Evolutionary conservation across 2,797 vertebrate genomes (phyloP).

Genomic region (Chaetophractus vellerosus): DNA sequence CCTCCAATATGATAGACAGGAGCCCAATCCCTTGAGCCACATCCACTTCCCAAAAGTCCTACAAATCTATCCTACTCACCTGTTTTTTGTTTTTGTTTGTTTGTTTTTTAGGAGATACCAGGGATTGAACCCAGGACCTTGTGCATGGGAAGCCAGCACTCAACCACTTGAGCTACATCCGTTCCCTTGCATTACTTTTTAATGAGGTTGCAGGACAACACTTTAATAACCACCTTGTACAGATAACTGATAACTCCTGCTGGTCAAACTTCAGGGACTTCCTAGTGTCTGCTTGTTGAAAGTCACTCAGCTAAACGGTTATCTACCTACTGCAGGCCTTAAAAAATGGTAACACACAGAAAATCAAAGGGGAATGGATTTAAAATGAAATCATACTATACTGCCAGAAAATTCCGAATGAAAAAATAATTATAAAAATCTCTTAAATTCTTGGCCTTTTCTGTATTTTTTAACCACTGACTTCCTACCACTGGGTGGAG

Average conservation of each 20-base stretch:
- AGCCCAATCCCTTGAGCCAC: too few species aligned
- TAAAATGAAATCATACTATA: constrained; percentile 50
- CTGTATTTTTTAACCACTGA: constrained; percentile 83
- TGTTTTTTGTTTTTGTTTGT: too few species aligned
- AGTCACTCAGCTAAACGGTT: not conserved
- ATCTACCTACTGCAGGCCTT: not conserved
- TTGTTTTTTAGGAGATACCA: too few species aligned
- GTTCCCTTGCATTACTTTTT: constrained; percentile 35
- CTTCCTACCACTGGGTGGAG: constrained; percentile 97
- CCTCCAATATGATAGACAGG: too few species aligned
- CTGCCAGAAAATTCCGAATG: constrained; percentile 46
- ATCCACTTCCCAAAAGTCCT: too few species aligned
- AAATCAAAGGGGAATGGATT: constrained; percentile 47
- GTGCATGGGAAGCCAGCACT: too few species aligned
- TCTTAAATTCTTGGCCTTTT: not conserved
- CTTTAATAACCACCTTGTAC: constrained; percentile 64
- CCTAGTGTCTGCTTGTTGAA: not conserved
- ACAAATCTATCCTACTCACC: too few species aligned
- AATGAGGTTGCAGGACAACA: constrained; percentile 46
- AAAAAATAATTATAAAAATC: constrained; percentile 68
- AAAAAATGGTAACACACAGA: not conserved
- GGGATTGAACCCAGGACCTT: too few species aligned
- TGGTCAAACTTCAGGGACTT: not conserved
- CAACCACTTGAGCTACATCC: too few species aligned
- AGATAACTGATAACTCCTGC: not conserved